Base-by-base conservation (phyloP, 2,888 invertebrate species). In the Trypoxylon attenuatum region DNA sequence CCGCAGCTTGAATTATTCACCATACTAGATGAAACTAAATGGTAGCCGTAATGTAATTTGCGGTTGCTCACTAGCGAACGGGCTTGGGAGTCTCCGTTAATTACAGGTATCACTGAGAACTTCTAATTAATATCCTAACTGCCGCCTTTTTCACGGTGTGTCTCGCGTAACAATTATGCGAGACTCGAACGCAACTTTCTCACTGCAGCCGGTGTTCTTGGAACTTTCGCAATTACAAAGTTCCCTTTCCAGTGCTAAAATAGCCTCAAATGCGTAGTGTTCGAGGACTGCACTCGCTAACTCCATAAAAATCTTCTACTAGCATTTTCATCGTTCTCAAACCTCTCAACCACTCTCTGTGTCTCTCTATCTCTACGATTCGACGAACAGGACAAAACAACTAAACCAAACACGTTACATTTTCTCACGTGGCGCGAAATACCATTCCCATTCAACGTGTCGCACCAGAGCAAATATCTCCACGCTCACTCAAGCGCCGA, bases 41-140 rank as follows among this genome's bases (percentile, higher is more conserved):
- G 27, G 19, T 45, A 10, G 27, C 18, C 16, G 27, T 18, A 25
- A 27, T 19, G 5, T 39, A 45, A 47, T 52, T 57, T 27, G 10
- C 21, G 46, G 25, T 47, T 10, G 8, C 3, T 18, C 25, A 15
- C 27, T 19, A 23, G 16, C 16, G 43, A 49, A 18, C 8, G 18
- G 2, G 8, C 50, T 39, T 22, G 45, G 19, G 52, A 33, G 46
- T 33, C 13, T 22, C 8, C 19, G 16, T 33, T 47, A 58, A 58
- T 58, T 58, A 53, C n/a, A 5, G 19, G 13, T 21, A 42, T 19
- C 6, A 21, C 22, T 43, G 33, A 10, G 16, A 43, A 42, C 42
- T 52, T 46, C 43, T 63, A 63, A 63, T 63, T 63, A 59, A 54
- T 50, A 54, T 54, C 45, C 13, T 61, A 25, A n/a, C 22, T 50